phyloP scores from a whole-genome alignment of 2,113 vertebrate species.

The Nycticebus coucang region DNA sequence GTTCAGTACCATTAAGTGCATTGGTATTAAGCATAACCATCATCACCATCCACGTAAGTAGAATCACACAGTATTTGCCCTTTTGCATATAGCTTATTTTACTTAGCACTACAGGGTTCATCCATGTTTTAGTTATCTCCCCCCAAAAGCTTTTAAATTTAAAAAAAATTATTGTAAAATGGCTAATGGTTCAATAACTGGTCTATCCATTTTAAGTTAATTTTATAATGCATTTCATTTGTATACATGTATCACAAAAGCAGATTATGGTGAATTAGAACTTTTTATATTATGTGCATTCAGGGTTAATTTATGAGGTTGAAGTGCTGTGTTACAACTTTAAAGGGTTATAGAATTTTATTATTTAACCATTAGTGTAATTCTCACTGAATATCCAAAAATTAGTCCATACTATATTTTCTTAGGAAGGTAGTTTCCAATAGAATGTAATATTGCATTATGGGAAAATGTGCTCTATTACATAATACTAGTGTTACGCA shows the following conservation, averaged over 20 bases:
- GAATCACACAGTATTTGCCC: background rate
- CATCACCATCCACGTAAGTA: background rate
- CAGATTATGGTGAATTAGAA: background rate
- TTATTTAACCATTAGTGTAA: background rate
- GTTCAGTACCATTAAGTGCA: background rate
- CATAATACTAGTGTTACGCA: background rate
- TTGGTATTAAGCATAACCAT: background rate
- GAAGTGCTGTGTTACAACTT: background rate
- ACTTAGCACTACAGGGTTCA: background rate
- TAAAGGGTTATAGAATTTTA: background rate
- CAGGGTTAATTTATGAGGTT: background rate
- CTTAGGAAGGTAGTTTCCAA: background rate
- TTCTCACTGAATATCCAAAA: background rate
- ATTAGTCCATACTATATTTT: constrained; percentile 19
- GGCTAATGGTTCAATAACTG: background rate
- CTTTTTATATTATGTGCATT: background rate
- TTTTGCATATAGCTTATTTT: background rate
- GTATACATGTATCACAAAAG: background rate
- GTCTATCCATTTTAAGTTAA: constrained; percentile 12
- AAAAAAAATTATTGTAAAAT: constrained; percentile 35
- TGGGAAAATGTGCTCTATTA: background rate
- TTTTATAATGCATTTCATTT: constrained; percentile 8
- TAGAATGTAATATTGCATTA: background rate
- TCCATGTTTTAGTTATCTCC: background rate
- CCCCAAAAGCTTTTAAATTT: constrained; percentile 9